phyloP scores from a whole-genome alignment of 2,113 vertebrate genomes.

The Catharus minimus region DNA sequence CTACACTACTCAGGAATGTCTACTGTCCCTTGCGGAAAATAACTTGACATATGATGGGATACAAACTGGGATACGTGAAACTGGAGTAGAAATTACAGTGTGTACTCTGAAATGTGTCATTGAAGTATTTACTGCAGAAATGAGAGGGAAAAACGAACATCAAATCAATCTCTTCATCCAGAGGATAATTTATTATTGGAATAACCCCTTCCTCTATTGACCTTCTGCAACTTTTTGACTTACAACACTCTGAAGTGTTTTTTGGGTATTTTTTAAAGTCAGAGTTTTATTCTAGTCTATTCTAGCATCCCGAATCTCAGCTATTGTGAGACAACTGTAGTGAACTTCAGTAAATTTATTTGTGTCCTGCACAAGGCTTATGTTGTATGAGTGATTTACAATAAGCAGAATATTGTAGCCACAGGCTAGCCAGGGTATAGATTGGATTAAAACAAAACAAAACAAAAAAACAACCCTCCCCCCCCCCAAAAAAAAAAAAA shows the following conservation, averaged over 20 bases:
- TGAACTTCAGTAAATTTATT: neutral
- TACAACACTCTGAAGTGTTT: neutral
- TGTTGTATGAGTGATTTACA: neutral
- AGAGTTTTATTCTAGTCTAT: neutral
- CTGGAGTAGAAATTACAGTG: neutral
- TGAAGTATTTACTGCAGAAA: neutral
- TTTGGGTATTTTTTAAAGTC: neutral
- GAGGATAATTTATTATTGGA: neutral
- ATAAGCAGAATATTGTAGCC: neutral
- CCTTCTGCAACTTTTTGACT: neutral
- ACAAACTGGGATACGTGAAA: neutral
- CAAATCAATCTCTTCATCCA: neutral
- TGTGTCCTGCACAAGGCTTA: neutral
- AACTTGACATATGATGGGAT: neutral
- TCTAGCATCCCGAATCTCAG: neutral
- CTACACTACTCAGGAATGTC: neutral
- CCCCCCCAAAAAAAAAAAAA: too few species aligned
- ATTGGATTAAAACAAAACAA: neutral
- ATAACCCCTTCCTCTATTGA: neutral
- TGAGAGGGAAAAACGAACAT: neutral
- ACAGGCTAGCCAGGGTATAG: neutral
- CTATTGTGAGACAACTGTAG: neutral
- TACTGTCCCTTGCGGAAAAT: neutral
- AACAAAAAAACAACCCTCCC: neutral
- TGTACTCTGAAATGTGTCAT: neutral